Percentiles rank a stretch among this genome's conserved stretches.
phyloP scores from a whole-genome alignment of 2,797 vertebrate genomes.

The Monodelphis domestica region DNA sequence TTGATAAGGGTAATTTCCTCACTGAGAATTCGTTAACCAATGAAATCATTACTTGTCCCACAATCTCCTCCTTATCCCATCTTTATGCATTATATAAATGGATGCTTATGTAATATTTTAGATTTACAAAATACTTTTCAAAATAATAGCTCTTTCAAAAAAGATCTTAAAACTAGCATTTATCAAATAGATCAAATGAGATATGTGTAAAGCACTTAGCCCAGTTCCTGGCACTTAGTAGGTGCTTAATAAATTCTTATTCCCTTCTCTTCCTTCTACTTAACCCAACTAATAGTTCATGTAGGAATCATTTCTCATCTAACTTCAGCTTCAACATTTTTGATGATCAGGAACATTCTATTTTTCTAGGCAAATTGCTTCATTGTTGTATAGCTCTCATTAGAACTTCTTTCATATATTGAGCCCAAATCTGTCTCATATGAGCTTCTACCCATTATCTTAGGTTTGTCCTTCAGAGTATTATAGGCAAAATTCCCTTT shows the following conservation, averaged over 20 bases:
- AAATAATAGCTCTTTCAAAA: no score
- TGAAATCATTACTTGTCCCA: background rate
- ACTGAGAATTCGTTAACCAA: background rate
- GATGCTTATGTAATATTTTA: no score
- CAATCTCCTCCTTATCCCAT: no score
- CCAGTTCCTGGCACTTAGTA: background rate
- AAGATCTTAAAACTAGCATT: no score
- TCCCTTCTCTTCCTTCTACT: background rate
- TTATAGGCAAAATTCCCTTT: background rate
- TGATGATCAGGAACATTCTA: background rate
- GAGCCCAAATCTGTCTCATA: background rate
- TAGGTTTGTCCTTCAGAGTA: background rate
- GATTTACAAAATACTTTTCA: no score
- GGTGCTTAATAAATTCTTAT: background rate
- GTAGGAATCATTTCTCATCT: background rate
- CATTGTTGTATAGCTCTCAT: background rate
- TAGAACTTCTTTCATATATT: background rate
- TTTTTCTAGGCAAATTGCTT: background rate
- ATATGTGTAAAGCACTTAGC: background rate
- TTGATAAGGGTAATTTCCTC: background rate
- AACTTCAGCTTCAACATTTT: background rate
- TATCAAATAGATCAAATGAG: background rate
- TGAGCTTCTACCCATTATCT: background rate
- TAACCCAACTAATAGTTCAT: background rate
- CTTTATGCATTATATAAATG: no score